Evolutionary conservation across 2,797 vertebrate genomes (phyloP).

Genomic region (Coracias cyanogaster): DNA sequence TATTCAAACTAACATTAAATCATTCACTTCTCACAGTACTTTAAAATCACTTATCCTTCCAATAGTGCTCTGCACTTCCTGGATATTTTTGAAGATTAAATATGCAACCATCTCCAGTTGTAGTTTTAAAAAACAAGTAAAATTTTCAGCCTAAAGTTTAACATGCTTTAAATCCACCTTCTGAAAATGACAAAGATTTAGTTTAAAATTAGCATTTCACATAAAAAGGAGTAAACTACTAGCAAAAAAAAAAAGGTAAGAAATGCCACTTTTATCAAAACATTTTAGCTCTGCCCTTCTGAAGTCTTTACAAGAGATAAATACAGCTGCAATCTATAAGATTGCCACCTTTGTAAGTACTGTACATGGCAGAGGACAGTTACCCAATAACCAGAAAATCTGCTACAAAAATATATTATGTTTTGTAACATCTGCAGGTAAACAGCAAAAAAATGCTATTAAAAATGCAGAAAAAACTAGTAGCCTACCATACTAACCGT

Average conservation of each 20-base stretch:
- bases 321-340: conserved; percentile 66
- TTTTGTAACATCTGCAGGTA: conserved; percentile 51
- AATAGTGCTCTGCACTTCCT: background rate
- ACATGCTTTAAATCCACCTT: background rate
- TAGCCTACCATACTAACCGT: background rate
- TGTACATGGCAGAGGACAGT: conserved; percentile 65
- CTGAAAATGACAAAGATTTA: conserved; percentile 7
- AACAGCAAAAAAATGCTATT: conserved; percentile 54
- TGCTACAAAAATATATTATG: conserved; percentile 69
- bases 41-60: background rate
- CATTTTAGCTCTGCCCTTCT: conserved; percentile 61
- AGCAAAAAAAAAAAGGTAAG: conserved; percentile 42
- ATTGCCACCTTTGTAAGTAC: conserved; percentile 63
- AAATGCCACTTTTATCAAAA: conserved; percentile 69
- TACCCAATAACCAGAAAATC: conserved; percentile 66
- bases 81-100: conserved; percentile 23
- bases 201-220: conserved; percentile 38
- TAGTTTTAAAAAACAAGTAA: background rate
- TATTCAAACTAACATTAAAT: background rate
- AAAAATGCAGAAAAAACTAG: conserved; percentile 40
- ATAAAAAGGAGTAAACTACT: conserved; percentile 37
- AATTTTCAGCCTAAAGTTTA: background rate
- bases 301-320: conserved; percentile 65
- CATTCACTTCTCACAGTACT: background rate
- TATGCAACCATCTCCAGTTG: background rate